Base-by-base conservation (phyloP, 2,888 invertebrate species). In the Calliopum simillimum region DNA sequence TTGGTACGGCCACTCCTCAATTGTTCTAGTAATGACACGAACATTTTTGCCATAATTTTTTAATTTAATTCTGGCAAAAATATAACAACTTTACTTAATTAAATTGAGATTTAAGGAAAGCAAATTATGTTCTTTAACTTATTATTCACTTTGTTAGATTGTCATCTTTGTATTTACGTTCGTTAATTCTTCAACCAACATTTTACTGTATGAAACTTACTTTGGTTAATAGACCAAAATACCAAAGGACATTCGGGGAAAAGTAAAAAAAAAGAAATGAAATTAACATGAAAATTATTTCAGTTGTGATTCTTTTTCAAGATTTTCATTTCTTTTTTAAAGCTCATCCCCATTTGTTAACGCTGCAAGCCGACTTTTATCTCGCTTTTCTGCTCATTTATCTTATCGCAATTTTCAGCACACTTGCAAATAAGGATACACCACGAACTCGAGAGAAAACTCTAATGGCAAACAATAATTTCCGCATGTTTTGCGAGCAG, bases 381-480 rank as follows among this genome's bases (percentile, higher is more conserved):
- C 33, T 6, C 56, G 5, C 25, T 53, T 33, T 23, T 13, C 47
- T 46, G n/a, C 44, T 44, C 41, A 11, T 43, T 33, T 41, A 41
- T 16, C 43, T 19, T 41, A 33, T n/a, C 33, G 13, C n/a, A 16
- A 33, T 41, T 59, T 41, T 59, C 59, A 41, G 12, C 59, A 59
- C 43, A 41, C 16, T 41, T 33, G 41, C 59, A 16, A 53, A 16
- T 41, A 59, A 59, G 59, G 59, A 59, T 41, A n/a, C 43, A 11
- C 41, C 59, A 41, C 8, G 8, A 33, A 33, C 33, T 33, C 8
- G 33, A 3, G 33, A 2, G 33, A 33, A 8, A 33, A n/a, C 2
- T 41, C 59, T 59, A 41, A 59, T 59, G 59, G 64, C 64, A 51
- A 43, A 23, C 64, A 64, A 14, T 51, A 51, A 64, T 33, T 64